Evolutionary conservation across 2,797 vertebrate genomes (phyloP).

Genomic region (Loris lydekkerianus): DNA sequence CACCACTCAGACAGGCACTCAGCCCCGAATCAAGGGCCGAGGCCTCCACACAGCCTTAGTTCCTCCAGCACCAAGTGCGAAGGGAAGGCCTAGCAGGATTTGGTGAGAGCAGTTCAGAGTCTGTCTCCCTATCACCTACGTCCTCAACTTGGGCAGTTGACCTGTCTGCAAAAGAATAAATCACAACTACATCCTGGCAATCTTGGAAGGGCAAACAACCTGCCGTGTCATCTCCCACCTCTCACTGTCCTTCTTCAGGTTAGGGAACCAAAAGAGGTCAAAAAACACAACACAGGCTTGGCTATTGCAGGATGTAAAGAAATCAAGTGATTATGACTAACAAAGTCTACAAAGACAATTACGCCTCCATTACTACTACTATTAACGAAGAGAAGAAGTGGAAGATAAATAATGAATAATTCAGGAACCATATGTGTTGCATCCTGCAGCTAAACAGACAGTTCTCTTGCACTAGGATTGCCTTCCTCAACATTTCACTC

Average conservation of each 20-base stretch:
- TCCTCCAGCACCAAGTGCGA: background rate
- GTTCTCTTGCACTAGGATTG: background rate
- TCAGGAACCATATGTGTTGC: conserved; percentile 11
- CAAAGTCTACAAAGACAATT: background rate
- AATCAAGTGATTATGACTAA: conserved; percentile 31
- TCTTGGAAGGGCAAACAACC: background rate
- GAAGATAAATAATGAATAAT: conserved; percentile 8
- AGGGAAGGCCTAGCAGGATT: background rate
- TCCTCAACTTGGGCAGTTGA: background rate
- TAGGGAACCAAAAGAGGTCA: background rate
- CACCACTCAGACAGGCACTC: background rate
- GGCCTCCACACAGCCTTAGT: background rate
- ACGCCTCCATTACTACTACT: conserved; percentile 6
- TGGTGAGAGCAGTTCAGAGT: background rate
- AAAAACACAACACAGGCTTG: conserved; percentile 36
- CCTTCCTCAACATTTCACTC: background rate
- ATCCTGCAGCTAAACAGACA: background rate
- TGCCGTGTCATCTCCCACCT: background rate
- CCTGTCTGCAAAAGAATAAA: background rate
- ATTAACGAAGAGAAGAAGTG: conserved; percentile 12
- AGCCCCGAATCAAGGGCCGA: background rate
- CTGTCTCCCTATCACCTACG: background rate
- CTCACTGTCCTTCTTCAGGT: conserved; percentile 8
- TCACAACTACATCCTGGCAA: background rate
- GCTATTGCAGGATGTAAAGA: background rate